A percentile compares a stretch with the other conserved stretches of the same genome.
phyloP scores from a whole-genome alignment of 2,113 vertebrate species.

The Hyperoodon ampullatus region DNA sequence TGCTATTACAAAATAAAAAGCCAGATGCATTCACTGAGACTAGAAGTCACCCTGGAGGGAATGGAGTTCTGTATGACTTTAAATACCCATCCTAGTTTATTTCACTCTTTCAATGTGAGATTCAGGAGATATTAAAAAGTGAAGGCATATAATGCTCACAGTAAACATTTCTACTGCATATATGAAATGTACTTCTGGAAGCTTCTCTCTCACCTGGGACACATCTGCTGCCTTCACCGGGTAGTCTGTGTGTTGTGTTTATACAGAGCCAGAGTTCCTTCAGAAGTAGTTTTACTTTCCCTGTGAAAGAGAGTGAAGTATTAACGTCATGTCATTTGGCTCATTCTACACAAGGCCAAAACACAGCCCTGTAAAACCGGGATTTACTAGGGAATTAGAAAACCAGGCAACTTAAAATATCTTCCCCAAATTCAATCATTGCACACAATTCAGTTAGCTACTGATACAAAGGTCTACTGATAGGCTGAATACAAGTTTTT shows the following conservation, averaged over 20 bases:
- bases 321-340: too few relatives aligned
- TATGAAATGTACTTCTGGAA: not conserved
- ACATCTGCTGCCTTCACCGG: slow-evolving; percentile 53
- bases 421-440: not conserved
- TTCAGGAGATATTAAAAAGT: not conserved
- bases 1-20: not conserved
- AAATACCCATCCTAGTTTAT: not conserved
- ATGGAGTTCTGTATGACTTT: not conserved
- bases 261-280: slow-evolving; percentile 94
- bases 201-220: slow-evolving; percentile 78
- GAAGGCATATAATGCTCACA: not conserved
- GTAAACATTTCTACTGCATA: accelerated
- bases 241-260: slow-evolving; percentile 81
- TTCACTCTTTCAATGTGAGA: not conserved
- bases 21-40: not conserved
- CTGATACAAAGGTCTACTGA: accelerated
- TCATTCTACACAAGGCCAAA: not conserved
- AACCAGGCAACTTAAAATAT: not conserved
- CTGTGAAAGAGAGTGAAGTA: slow-evolving; percentile 81
- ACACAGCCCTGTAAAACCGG: not conserved
- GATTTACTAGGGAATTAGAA: not conserved
- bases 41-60: not conserved
- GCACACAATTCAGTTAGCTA: not conserved
- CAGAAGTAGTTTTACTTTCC: slow-evolving; percentile 90
- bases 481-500: not conserved